A percentile compares a stretch with the other conserved stretches of the same genome.
phyloP scores from a whole-genome alignment of 2,888 invertebrate genomes.

The Agrotis ipsilon region DNA sequence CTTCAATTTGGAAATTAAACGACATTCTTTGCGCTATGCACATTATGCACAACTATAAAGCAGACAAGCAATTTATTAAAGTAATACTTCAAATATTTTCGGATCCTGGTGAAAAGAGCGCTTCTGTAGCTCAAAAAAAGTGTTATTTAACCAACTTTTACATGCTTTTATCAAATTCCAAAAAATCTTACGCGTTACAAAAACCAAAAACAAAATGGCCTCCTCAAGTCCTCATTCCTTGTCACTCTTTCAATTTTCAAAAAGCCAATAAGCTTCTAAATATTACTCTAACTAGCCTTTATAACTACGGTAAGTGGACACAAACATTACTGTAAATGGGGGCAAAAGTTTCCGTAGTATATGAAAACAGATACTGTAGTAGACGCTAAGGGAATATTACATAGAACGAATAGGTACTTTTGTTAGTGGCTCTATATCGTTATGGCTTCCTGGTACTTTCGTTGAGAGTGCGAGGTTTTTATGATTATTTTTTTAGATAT shows the following conservation, averaged over 20 bases:
- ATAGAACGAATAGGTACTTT: slow-evolving; percentile 20
- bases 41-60: too few relatives aligned
- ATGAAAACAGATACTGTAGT: slow-evolving; percentile 51
- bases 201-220: background rate
- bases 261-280: slow-evolving; percentile 41
- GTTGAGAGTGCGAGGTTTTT: slow-evolving; percentile 2
- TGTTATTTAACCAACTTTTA: too few relatives aligned
- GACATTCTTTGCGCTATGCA: too few relatives aligned
- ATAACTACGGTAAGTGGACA: slow-evolving; percentile 52
- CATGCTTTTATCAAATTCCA: background rate
- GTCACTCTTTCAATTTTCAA: slow-evolving; percentile 21
- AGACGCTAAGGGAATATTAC: slow-evolving; percentile 46
- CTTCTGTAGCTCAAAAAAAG: too few relatives aligned
- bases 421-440: slow-evolving; percentile 4
- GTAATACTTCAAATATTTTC: too few relatives aligned
- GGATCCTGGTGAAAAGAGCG: too few relatives aligned
- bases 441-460: slow-evolving; percentile 26
- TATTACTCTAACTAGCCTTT: slow-evolving; percentile 23
- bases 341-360: slow-evolving; percentile 44
- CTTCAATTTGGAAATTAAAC: too few relatives aligned
- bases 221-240: background rate
- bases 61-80: too few relatives aligned
- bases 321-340: slow-evolving; percentile 50
- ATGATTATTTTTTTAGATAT: background rate
- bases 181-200: background rate